Percentiles rank a stretch among this genome's conserved stretches.
phyloP scores from a whole-genome alignment of 2,888 invertebrate species.

The Perizoma flavofasciatum region DNA sequence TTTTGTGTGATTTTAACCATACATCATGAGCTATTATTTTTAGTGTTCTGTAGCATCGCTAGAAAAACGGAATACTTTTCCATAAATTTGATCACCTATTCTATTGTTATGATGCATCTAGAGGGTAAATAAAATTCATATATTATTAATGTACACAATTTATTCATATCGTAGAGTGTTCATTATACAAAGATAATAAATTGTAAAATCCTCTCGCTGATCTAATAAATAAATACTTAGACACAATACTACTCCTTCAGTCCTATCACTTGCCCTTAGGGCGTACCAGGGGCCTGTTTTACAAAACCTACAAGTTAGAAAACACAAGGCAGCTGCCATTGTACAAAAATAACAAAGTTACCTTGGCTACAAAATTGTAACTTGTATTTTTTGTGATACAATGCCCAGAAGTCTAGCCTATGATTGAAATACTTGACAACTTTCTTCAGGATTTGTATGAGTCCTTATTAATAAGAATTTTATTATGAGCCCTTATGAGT shows the following conservation, averaged over 20 bases:
- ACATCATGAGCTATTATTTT: no score
- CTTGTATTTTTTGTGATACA: constrained; percentile 7
- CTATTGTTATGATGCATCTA: neutral
- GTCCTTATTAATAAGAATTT: no score
- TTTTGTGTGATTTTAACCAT: no score
- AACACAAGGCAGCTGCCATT: neutral
- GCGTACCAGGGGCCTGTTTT: constrained; percentile 60
- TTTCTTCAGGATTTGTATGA: constrained; percentile 56
- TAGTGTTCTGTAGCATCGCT: no score
- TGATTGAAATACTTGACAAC: constrained; percentile 65
- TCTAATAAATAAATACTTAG: constrained; percentile 83
- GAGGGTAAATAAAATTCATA: constrained; percentile 63
- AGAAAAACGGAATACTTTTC: no score
- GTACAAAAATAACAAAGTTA: no score
- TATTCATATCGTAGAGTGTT: constrained; percentile 81
- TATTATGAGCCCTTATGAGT: constrained; percentile 2
- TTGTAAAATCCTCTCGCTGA: constrained; percentile 80
- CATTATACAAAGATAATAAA: constrained; percentile 83
- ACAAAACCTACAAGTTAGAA: constrained; percentile 6
- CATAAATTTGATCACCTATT: neutral
- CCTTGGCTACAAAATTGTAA: neutral
- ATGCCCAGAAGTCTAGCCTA: constrained; percentile 38
- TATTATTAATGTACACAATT: constrained; percentile 81
- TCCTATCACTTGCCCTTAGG: constrained; percentile 73
- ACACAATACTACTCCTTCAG: constrained; percentile 57